Percentiles rank a stretch among this genome's conserved stretches.
Evolutionary conservation across 2,888 invertebrate genomes (phyloP).

Genomic region (Pantelozetes paolii): DNA sequence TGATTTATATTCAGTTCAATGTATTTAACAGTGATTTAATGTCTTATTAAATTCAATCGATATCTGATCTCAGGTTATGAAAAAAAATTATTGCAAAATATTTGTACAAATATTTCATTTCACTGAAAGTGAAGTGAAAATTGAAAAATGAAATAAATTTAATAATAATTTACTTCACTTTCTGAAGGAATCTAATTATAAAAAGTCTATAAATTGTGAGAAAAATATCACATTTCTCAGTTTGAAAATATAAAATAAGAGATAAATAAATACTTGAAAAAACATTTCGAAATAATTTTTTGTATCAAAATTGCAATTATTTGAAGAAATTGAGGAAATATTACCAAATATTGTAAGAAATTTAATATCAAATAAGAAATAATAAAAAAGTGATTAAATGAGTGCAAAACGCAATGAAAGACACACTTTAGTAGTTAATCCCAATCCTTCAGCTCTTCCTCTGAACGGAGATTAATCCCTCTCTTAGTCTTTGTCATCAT

Average conservation of each 20-base stretch:
- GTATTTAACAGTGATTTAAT: too few species aligned
- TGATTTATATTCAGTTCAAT: too few species aligned
- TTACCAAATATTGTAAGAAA: background rate
- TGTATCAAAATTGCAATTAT: too few species aligned
- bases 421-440: background rate
- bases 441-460: background rate
- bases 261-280: background rate
- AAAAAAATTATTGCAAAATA: too few species aligned
- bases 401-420: background rate
- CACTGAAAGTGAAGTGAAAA: too few species aligned
- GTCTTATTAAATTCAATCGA: background rate
- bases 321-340: background rate
- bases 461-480: background rate
- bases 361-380: background rate
- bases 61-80: background rate
- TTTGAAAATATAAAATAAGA: background rate
- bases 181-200: conserved; percentile 5
- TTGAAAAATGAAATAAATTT: background rate
- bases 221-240: background rate
- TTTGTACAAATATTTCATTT: too few species aligned
- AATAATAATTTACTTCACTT: conserved; percentile 7
- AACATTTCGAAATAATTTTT: background rate
- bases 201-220: conserved; percentile 1
- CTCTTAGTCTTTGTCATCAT: background rate
- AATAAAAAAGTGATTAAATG: background rate